Evolutionary conservation across 2,797 vertebrate genomes (phyloP), one percentile per base, ranked within the genome.

Genomic region (Vultur gryphus): DNA sequence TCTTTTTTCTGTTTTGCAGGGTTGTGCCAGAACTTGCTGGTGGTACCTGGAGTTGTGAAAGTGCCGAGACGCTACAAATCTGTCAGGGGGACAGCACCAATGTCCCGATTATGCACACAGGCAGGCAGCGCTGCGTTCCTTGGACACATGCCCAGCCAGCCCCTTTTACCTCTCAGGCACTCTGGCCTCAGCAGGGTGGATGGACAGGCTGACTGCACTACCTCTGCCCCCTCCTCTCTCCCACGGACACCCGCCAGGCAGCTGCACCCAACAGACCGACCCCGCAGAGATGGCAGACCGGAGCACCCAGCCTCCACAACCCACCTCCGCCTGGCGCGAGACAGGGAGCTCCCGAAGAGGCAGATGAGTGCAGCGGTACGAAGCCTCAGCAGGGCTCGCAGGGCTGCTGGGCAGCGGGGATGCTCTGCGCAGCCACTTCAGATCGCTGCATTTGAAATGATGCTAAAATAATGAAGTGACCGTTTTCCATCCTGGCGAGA

Each of bases 371-470:
- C 16, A 8, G 23, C 3, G 1, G 33, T 6, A 9, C 7, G 1
- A 46, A 57, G n/a, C 19, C 66, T 54, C 46, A 16, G 24, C 15
- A 13, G 43, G 54, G 37, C 46, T 70, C 26, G 5, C 5, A 9
- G 52, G 16, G 52, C 57, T 46, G 37, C 37, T 23, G 49, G 49
- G 55, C 12, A 49, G 25, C 13, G 21, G 59, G 58, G 41, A 14
- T 25, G 10, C 5, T n/a, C 35, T 33, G 31, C 41, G 7, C 35
- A 21, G 58, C 16, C n/a, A 5, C 31, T n/a, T 62, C 4, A 0
- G 10, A 19, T 14, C 0, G 0, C 37, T n/a, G 66, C 48, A 4
- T n/a, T 35, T 35, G 72, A 52, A 33, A 29, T 3, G 5, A 41
- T 10, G 17, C 46, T 49, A 9, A 89, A 84, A 66, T 10, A n/a